These are phyloP conservation scores for Trypoxylus dichotomus DNA, from an alignment of 1,140 invertebrate genomes.

Conservation along the genomic window DNA sequence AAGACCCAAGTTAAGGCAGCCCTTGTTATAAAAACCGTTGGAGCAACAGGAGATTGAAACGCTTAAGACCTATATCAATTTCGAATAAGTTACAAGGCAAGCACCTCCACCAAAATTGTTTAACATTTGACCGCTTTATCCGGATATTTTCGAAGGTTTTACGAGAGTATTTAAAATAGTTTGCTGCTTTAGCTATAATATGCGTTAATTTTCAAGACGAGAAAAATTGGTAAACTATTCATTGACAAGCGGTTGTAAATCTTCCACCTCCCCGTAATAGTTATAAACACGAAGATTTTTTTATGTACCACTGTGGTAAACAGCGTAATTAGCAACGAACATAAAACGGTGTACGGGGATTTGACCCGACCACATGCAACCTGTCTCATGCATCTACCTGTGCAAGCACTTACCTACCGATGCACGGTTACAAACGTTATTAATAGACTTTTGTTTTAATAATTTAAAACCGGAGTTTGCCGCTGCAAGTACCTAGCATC, in stretches of 20 bases:
- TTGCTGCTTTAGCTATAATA: neutral
- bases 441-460: conserved; percentile 8
- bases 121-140: neutral
- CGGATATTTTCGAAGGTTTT: neutral
- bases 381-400: neutral
- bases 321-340: neutral
- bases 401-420: neutral
- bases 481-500: neutral
- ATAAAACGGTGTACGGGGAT: neutral
- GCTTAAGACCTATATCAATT: too few relatives aligned
- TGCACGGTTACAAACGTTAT: neutral
- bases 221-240: neutral
- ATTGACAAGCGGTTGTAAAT: neutral
- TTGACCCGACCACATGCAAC: neutral
- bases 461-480: neutral
- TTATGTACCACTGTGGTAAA: neutral
- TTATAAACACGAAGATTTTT: neutral
- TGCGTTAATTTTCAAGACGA: neutral
- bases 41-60: too few relatives aligned
- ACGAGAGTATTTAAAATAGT: too few relatives aligned
- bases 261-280: neutral
- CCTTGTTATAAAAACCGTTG: too few relatives aligned
- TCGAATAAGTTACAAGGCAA: neutral
- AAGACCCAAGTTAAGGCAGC: too few relatives aligned
- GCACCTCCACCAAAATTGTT: neutral